A percentile compares a stretch with the other conserved stretches of the same genome.
Evolutionary conservation across 2,113 vertebrate genomes (phyloP).

Genomic region (Myiozetetes cayanensis): DNA sequence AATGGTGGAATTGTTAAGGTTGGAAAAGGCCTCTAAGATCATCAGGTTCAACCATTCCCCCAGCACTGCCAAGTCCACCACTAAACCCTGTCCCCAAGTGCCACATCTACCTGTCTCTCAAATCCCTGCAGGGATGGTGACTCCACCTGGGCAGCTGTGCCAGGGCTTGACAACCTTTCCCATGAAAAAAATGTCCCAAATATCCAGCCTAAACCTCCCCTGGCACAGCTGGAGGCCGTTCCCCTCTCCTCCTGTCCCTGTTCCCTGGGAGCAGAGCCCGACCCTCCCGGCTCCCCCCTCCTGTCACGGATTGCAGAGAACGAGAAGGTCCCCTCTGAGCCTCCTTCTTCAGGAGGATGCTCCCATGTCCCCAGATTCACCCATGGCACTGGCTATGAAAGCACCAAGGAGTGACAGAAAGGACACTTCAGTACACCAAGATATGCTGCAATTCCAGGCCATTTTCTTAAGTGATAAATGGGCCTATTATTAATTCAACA

Average conservation of each 20-base stretch:
- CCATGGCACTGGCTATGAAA: neutral
- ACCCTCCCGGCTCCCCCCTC: neutral
- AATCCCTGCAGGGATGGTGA: neutral
- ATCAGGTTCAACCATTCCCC: rapidly evolving
- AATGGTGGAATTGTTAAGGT: neutral
- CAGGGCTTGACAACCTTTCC: neutral
- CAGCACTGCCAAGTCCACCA: neutral
- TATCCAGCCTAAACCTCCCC: neutral
- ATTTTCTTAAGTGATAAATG: slow-evolving; percentile 22
- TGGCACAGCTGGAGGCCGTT: neutral
- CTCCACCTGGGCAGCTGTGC: neutral
- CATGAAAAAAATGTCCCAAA: neutral
- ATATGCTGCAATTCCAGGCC: neutral
- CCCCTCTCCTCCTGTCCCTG: neutral
- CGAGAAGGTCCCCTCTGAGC: neutral
- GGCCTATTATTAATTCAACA: slow-evolving; percentile 32
- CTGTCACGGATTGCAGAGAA: neutral
- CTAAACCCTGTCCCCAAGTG: neutral
- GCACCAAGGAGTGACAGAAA: neutral
- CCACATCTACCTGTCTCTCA: neutral
- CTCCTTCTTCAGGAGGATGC: neutral
- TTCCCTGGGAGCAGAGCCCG: neutral
- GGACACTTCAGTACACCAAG: neutral
- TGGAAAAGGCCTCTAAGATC: neutral
- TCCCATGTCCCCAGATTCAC: neutral